Conservation (phyloP, 2,113 vertebrate species). For the Alectura lathami region DNA sequence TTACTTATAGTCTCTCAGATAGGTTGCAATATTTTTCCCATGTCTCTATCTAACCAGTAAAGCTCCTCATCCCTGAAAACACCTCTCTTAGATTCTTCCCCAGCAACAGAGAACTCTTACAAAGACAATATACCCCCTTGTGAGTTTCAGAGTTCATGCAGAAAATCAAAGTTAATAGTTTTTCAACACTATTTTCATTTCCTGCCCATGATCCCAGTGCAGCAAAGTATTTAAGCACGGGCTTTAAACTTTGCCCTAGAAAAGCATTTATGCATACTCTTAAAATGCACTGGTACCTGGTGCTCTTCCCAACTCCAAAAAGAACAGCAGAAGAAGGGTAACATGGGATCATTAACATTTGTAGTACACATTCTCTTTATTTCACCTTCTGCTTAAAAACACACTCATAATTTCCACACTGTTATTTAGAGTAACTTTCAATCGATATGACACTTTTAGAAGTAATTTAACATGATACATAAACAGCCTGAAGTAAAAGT, state of each 20-base stretch:
- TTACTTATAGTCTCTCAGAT: neutral
- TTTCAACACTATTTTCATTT: constrained; percentile 55
- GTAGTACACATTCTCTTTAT: neutral
- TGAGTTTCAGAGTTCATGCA: neutral
- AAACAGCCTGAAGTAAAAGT: constrained; percentile 71
- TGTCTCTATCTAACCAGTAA: neutral
- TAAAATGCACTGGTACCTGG: neutral
- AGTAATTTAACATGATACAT: neutral
- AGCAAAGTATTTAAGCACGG: constrained; percentile 35
- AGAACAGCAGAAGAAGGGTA: neutral
- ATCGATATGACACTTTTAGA: constrained; percentile 63
- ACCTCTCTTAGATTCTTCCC: neutral
- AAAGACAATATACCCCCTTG: neutral
- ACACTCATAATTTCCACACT: neutral
- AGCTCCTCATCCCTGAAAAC: neutral
- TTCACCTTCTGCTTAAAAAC: constrained; percentile 15
- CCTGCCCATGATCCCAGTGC: neutral
- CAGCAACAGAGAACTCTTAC: neutral
- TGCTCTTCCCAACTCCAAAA: neutral
- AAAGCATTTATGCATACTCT: neutral
- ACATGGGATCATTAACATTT: neutral
- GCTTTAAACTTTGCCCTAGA: constrained; percentile 36
- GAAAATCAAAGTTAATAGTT: constrained; percentile 43
- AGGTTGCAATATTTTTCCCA: neutral
- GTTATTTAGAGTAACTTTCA: constrained; percentile 63